A percentile compares a stretch with the other conserved stretches of the same genome.
Conservation (phyloP, 2,888 invertebrate genomes). For the Steromphala cineraria region DNA sequence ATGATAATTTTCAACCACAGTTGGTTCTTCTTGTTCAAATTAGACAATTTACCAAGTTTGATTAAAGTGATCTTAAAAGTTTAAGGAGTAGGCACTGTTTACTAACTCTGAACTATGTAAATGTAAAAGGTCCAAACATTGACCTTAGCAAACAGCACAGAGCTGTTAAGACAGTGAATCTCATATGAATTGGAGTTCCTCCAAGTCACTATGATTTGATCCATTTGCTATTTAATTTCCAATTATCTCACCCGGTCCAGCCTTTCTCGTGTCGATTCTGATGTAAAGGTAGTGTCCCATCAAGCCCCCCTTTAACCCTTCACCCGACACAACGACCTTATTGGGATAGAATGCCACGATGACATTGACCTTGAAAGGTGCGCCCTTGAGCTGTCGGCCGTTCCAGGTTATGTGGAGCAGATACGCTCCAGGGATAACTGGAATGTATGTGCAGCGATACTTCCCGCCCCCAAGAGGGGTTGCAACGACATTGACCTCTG, state of each 20-base stretch:
- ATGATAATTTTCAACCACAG: too few relatives aligned
- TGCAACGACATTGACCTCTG: slow-evolving; percentile 87
- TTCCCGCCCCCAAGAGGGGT: slow-evolving; percentile 89
- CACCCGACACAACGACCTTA: slow-evolving; percentile 87
- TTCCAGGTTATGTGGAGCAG: slow-evolving; percentile 95
- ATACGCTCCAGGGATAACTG: slow-evolving; percentile 83
- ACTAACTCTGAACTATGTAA: too few relatives aligned
- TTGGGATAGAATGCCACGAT: slow-evolving; percentile 72
- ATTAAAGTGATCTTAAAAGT: too few relatives aligned
- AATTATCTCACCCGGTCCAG: slow-evolving; percentile 80
- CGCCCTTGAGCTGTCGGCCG: slow-evolving; percentile 85
- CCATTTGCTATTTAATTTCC: too few relatives aligned
- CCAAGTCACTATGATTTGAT: too few relatives aligned
- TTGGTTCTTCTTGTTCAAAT: too few relatives aligned
- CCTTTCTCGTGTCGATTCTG: slow-evolving; percentile 96
- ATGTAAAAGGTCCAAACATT: too few relatives aligned
- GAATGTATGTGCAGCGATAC: slow-evolving; percentile 93
- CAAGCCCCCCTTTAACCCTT: slow-evolving; percentile 93
- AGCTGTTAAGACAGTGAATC: too few relatives aligned
- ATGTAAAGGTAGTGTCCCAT: slow-evolving; percentile 97
- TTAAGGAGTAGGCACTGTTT: too few relatives aligned
- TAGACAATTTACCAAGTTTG: too few relatives aligned
- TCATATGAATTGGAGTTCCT: too few relatives aligned
- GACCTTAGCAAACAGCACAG: too few relatives aligned
- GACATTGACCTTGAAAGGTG: slow-evolving; percentile 81